Percentiles rank a stretch among this genome's conserved stretches.
Evolutionary conservation across 2,888 invertebrate species (phyloP).

Genomic region (Rhamphomyia laevipes): DNA sequence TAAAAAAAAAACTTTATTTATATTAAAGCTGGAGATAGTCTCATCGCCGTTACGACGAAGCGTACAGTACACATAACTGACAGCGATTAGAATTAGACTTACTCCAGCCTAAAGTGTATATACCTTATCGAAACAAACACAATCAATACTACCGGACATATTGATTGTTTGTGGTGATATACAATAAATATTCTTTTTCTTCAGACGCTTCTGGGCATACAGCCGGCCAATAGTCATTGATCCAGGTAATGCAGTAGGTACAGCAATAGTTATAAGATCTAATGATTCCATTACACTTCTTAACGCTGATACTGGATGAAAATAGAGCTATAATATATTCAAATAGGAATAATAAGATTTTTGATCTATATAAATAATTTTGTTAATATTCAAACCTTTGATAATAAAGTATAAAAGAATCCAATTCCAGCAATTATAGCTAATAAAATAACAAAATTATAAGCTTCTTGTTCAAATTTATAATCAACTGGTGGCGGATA

Average conservation of each 20-base stretch:
- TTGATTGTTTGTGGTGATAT: conserved; percentile 83
- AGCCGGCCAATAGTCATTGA: conserved; percentile 86
- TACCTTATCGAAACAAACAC: conserved; percentile 77
- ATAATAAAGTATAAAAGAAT: conserved; percentile 67
- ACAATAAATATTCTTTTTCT: conserved; percentile 65
- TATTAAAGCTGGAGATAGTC: too few species aligned
- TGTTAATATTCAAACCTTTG: conserved; percentile 52
- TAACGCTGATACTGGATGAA: conserved; percentile 42
- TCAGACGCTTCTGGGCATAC: conserved; percentile 72
- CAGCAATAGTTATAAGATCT: conserved; percentile 82
- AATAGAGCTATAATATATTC: not conserved
- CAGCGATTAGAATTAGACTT: too few species aligned
- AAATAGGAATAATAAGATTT: not conserved
- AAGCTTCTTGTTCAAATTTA: conserved; percentile 82
- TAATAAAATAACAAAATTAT: conserved; percentile 67
- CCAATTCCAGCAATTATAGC: conserved; percentile 64
- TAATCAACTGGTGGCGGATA: conserved; percentile 89
- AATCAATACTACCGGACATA: conserved; percentile 73
- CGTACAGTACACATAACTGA: too few species aligned
- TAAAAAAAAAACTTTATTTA: not conserved
- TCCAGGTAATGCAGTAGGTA: conserved; percentile 83
- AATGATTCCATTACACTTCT: conserved; percentile 60
- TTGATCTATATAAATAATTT: not conserved
- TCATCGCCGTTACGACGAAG: too few species aligned
- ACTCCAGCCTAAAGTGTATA: too few species aligned